Percentiles rank a stretch among this genome's conserved stretches.
These are phyloP conservation scores for Orussus abietinus DNA, from an alignment of 1,140 invertebrate genomes.

Conservation along the genomic window DNA sequence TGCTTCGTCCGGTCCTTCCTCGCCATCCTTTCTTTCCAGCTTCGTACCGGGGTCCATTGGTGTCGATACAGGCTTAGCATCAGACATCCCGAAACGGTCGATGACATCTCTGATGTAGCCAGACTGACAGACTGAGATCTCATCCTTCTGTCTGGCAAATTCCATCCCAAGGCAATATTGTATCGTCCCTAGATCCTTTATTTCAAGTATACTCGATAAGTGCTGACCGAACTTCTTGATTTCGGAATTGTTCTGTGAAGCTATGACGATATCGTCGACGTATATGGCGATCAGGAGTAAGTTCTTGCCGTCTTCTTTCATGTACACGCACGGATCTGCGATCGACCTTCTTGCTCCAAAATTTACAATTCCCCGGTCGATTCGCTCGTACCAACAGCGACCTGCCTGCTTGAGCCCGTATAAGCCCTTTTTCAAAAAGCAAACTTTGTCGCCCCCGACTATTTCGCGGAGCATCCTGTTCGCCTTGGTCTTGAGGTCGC, in stretches of 20 bases:
- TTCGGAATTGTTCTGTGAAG: slow-evolving; percentile 3
- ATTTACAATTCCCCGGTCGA: slow-evolving; percentile 15
- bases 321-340: slow-evolving; percentile 19
- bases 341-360: slow-evolving; percentile 17
- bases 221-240: too few species aligned
- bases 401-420: slow-evolving; percentile 35
- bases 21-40: background rate
- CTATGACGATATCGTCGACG: slow-evolving; percentile 25
- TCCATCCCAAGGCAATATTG: slow-evolving; percentile 15
- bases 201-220: slow-evolving; percentile 6
- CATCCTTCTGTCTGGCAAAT: slow-evolving; percentile 3
- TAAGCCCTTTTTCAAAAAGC: slow-evolving; percentile 26
- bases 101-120: slow-evolving; percentile 1
- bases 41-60: slow-evolving; percentile 8
- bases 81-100: slow-evolving; percentile 4
- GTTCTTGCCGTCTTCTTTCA: slow-evolving; percentile 10
- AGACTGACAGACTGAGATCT: background rate
- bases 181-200: slow-evolving; percentile 9
- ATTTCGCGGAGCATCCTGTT: slow-evolving; percentile 17
- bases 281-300: slow-evolving; percentile 16
- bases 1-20: background rate
- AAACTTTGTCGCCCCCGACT: slow-evolving; percentile 20
- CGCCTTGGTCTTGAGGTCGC: too few species aligned
- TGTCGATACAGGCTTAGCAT: slow-evolving; percentile 7
- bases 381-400: slow-evolving; percentile 24